These are phyloP conservation scores for Synodontis membranacea DNA, from an alignment of 2,113 vertebrate genomes.

Conservation along the genomic window DNA sequence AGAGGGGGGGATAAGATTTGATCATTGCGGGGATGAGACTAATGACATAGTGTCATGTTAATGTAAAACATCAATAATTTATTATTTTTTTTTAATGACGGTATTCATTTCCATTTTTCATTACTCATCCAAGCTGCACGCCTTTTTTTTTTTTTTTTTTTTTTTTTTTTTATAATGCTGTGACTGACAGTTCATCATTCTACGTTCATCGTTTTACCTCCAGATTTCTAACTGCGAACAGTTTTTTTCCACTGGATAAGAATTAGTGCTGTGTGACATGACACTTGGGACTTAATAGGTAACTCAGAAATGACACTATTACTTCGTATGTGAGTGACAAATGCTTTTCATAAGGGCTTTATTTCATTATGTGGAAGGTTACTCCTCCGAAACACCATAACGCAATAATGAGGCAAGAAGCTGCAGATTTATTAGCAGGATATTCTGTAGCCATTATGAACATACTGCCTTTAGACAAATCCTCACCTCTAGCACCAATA, in stretches of 20 bases:
- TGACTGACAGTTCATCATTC: not conserved
- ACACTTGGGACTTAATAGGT: not conserved
- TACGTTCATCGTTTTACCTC: not conserved
- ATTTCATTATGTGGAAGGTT: not conserved
- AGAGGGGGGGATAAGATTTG: constrained; percentile 18
- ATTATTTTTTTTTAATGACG: constrained; percentile 4
- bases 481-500: not conserved
- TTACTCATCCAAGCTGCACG: not conserved
- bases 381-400: not conserved
- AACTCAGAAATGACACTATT: not conserved
- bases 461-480: not conserved
- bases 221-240: not conserved
- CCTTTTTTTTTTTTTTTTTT: not conserved
- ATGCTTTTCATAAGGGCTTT: not conserved
- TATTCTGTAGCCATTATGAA: not conserved
- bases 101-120: constrained; percentile 8
- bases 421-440: constrained; percentile 7
- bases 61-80: constrained; percentile 34
- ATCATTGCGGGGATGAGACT: constrained; percentile 3
- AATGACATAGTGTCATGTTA: constrained; percentile 9
- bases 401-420: not conserved
- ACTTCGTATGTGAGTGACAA: not conserved
- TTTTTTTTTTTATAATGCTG: too few species aligned
- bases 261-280: not conserved
- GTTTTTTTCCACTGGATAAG: not conserved